Percentiles rank a stretch among this genome's conserved stretches.
Evolutionary conservation across 2,888 invertebrate genomes (phyloP).

Genomic region (Drepanosiphum platanoidis): DNA sequence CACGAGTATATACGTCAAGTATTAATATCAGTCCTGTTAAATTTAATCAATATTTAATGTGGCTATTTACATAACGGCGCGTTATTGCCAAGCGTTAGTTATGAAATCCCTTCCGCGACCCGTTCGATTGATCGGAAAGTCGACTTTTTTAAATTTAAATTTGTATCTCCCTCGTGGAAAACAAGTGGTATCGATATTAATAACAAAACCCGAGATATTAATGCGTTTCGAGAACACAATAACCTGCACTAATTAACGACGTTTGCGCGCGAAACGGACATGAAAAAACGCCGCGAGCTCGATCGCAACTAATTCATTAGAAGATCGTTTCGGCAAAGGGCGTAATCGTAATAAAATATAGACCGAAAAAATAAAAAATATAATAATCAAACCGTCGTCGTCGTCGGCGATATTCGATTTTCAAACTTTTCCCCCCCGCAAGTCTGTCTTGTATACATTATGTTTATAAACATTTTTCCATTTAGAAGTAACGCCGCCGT

Average conservation of each 20-base stretch:
- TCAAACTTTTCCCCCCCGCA: too few species aligned
- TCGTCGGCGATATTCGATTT: too few species aligned
- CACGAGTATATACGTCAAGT: too few species aligned
- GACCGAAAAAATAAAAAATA: not conserved
- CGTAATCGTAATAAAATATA: not conserved
- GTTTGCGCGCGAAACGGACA: not conserved
- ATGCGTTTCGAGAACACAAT: not conserved
- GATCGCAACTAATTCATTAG: slow-evolving; percentile 23
- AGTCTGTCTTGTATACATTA: too few species aligned
- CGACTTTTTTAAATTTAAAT: not conserved
- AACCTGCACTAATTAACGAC: not conserved
- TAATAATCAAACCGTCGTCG: too few species aligned
- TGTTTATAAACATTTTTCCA: too few species aligned
- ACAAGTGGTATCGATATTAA: not conserved
- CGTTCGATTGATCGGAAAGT: not conserved
- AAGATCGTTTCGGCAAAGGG: not conserved
- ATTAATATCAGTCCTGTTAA: too few species aligned
- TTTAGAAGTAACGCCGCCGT: too few species aligned
- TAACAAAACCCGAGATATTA: not conserved
- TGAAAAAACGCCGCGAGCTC: not conserved
- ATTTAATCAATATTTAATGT: too few species aligned
- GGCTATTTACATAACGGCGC: too few species aligned
- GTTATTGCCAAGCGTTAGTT: too few species aligned
- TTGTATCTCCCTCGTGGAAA: not conserved
- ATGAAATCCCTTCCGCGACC: too few species aligned